Base-by-base conservation (phyloP, 2,888 invertebrate species). In the Oeneis ivallda region DNA sequence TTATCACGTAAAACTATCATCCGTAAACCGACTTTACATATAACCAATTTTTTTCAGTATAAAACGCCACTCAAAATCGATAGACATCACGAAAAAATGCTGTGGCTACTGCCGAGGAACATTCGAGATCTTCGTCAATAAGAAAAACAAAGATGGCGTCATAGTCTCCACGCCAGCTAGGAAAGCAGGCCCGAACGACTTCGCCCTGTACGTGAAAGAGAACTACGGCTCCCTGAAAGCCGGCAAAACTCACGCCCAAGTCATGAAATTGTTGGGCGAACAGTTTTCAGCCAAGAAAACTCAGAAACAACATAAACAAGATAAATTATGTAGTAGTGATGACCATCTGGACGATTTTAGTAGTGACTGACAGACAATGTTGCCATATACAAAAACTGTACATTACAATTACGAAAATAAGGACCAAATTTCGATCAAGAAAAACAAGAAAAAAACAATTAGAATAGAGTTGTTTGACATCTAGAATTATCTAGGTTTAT, bases 31-130 rank as follows among this genome's bases (percentile, higher is more conserved):
- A n/a, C n/a, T n/a, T n/a, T n/a, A n/a, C n/a, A n/a, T n/a, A n/a
- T n/a, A n/a, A n/a, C n/a, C n/a, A n/a, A n/a, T 62, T 53, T 60
- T 64, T 81, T 92, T 19, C 85, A 96, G 96, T 77, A 92, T 96
- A 79, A 94, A 95, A 66, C 93, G 96, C 52, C 96, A 96, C 81
- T 95, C 96, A 0, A 96, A 96, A 84, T 96, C 96, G 0, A 87
- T 97, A 70, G 94, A 96, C 79, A 85, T 93, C 0, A 93, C 94
- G 2, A 93, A 89, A 56, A 96, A 96, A 83, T 93, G 95, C 17
- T 97, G 97, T 83, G 96, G 96, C 0, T 93, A 94, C 74, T 97
- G 97, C 76, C 91, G 89, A 3, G 96, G 96, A 0, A 93, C 89
- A 57, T 96, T 96, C 82, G 94, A 95, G 74, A 78, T 96, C 2